A percentile compares a stretch with the other conserved stretches of the same genome.
Evolutionary conservation across 2,797 vertebrate species (phyloP).

Genomic region (Anabacerthia variegaticeps): DNA sequence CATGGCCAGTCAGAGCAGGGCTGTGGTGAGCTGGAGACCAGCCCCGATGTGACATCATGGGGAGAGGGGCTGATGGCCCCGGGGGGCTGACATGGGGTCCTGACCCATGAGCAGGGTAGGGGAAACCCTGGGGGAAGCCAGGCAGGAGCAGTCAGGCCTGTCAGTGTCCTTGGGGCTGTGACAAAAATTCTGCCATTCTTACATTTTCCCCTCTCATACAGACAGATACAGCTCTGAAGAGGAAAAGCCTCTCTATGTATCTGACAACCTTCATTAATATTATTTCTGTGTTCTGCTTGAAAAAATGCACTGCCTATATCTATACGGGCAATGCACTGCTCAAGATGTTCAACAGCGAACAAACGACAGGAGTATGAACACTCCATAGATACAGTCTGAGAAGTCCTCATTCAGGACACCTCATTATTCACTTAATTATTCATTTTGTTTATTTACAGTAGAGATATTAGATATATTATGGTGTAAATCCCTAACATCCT

Average conservation of each 20-base stretch:
- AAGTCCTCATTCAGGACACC: constrained; percentile 55
- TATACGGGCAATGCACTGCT: neutral
- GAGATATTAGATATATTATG: constrained; percentile 75
- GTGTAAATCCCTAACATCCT: constrained; percentile 77
- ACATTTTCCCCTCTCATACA: neutral
- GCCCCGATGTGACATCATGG: neutral
- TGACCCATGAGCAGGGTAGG: neutral
- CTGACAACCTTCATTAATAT: constrained; percentile 61
- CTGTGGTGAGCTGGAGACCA: neutral
- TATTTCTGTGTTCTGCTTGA: constrained; percentile 46
- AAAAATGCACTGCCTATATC: constrained; percentile 53
- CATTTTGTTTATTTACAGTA: constrained; percentile 81
- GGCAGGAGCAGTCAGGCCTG: neutral
- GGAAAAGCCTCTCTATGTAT: constrained; percentile 57
- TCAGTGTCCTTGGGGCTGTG: neutral
- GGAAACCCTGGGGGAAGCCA: neutral
- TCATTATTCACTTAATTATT: constrained; percentile 80
- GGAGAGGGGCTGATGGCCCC: neutral
- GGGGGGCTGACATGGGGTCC: neutral
- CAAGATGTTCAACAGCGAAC: neutral
- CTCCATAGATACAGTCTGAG: constrained; percentile 28
- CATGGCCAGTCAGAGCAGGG: neutral
- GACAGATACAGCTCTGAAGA: constrained; percentile 31
- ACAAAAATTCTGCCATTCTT: neutral
- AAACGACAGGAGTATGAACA: neutral